Evolutionary conservation across 2,888 invertebrate genomes (phyloP).

Genomic region (Drosophila ustulata): DNA sequence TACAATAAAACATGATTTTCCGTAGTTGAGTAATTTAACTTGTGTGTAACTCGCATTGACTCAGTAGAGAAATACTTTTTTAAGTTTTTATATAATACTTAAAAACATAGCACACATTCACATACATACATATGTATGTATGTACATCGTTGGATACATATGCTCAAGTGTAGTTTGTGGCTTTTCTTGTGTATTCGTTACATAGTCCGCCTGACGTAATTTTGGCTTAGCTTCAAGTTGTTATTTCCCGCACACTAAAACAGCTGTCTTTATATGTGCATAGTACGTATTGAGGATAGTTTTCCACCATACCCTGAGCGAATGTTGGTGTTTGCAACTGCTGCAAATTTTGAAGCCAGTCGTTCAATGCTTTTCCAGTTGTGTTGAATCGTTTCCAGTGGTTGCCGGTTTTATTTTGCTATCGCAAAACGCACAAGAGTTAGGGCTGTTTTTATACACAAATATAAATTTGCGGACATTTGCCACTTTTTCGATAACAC

Average conservation of each 20-base stretch:
- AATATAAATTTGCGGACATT: conserved; percentile 8
- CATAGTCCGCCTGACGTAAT: conserved; percentile 52
- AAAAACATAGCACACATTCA: background rate
- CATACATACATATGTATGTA: background rate
- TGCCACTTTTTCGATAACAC: conserved; percentile 9
- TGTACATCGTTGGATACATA: background rate
- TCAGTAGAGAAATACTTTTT: background rate
- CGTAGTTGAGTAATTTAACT: no score
- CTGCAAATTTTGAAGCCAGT: conserved; percentile 55
- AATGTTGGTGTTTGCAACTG: conserved; percentile 51
- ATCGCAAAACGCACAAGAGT: conserved; percentile 35
- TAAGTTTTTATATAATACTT: background rate
- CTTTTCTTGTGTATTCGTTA: conserved; percentile 27
- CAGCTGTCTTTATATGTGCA: conserved; percentile 17
- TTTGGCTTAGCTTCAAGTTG: conserved; percentile 41
- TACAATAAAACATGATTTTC: no score
- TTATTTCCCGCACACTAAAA: conserved; percentile 16
- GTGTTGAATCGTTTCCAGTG: conserved; percentile 70
- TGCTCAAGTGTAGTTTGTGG: conserved; percentile 5
- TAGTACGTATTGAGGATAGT: conserved; percentile 13
- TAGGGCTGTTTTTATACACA: conserved; percentile 11
- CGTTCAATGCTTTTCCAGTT: conserved; percentile 70
- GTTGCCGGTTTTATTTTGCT: conserved; percentile 54
- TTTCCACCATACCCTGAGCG: conserved; percentile 49
- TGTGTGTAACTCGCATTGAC: no score